A percentile compares a stretch with the other conserved stretches of the same genome.
phyloP scores from a whole-genome alignment of 2,888 invertebrate genomes.

The Dolichopus griseipennis region DNA sequence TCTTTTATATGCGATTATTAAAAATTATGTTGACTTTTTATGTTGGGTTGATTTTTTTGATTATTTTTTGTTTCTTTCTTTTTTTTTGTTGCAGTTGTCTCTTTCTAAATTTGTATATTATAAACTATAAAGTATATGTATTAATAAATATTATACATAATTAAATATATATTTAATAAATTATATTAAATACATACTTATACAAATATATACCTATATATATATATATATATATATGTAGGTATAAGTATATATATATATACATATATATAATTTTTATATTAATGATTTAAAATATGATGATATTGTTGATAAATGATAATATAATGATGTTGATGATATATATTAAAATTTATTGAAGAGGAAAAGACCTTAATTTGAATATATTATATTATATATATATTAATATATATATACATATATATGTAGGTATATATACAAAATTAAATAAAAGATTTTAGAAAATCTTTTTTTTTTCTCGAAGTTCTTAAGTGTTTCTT shows the following conservation, averaged over 20 bases:
- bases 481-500: background rate
- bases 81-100: background rate
- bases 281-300: too few relatives aligned
- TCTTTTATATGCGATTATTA: background rate
- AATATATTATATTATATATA: too few relatives aligned
- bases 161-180: background rate
- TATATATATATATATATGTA: too few relatives aligned
- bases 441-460: too few relatives aligned
- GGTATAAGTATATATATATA: too few relatives aligned
- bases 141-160: background rate
- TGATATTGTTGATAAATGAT: too few relatives aligned
- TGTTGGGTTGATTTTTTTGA: background rate
- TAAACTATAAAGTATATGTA: background rate
- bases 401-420: too few relatives aligned
- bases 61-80: background rate
- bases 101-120: background rate
- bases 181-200: background rate
- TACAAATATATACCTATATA: background rate
- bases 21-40: conserved; percentile 3
- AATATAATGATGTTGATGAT: background rate
- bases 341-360: background rate
- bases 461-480: background rate
- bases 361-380: conserved; percentile 3
- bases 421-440: too few relatives aligned
- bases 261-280: too few relatives aligned